Conservation (phyloP, 2,888 invertebrate species). For the Balanococcus diminutus region DNA sequence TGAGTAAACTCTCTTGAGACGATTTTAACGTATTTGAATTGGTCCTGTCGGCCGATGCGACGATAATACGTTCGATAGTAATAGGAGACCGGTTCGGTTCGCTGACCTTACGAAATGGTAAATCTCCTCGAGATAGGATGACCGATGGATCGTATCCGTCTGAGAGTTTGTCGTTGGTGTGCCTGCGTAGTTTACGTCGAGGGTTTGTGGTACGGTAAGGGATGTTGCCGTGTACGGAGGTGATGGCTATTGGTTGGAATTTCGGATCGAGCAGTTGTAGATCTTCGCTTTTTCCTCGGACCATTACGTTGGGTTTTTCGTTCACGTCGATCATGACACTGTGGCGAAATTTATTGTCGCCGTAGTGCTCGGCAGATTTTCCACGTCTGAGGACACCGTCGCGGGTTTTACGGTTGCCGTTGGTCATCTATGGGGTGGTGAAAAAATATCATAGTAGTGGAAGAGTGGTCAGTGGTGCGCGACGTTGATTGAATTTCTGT, state of each 20-base stretch:
- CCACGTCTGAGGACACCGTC: slow-evolving; percentile 68
- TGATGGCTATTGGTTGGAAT: slow-evolving; percentile 72
- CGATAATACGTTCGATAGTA: slow-evolving; percentile 56
- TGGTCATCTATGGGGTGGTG: slow-evolving; percentile 60
- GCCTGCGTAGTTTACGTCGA: slow-evolving; percentile 70
- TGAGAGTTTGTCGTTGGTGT: slow-evolving; percentile 65
- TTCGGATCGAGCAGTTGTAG: slow-evolving; percentile 62
- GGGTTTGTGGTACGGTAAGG: slow-evolving; percentile 76
- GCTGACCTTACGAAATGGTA: slow-evolving; percentile 58
- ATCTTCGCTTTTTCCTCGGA: slow-evolving; percentile 57
- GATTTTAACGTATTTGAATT: slow-evolving; percentile 39
- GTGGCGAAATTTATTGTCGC: slow-evolving; percentile 66
- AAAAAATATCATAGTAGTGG: not conserved
- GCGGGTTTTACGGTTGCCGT: slow-evolving; percentile 61
- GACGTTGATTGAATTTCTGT: not conserved
- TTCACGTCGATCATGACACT: slow-evolving; percentile 60
- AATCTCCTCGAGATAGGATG: slow-evolving; percentile 59
- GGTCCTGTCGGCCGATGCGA: slow-evolving; percentile 55
- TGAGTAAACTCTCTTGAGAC: slow-evolving; percentile 69
- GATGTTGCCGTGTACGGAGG: slow-evolving; percentile 75
- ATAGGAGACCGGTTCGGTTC: slow-evolving; percentile 54
- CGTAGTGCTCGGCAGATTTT: slow-evolving; percentile 78
- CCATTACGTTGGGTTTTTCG: slow-evolving; percentile 59
- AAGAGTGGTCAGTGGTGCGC: not conserved
- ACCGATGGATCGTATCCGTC: slow-evolving; percentile 68